Evolutionary conservation across 2,888 invertebrate genomes (phyloP), one percentile per base, ranked within the genome.

Genomic region (Cerastis leucographa): DNA sequence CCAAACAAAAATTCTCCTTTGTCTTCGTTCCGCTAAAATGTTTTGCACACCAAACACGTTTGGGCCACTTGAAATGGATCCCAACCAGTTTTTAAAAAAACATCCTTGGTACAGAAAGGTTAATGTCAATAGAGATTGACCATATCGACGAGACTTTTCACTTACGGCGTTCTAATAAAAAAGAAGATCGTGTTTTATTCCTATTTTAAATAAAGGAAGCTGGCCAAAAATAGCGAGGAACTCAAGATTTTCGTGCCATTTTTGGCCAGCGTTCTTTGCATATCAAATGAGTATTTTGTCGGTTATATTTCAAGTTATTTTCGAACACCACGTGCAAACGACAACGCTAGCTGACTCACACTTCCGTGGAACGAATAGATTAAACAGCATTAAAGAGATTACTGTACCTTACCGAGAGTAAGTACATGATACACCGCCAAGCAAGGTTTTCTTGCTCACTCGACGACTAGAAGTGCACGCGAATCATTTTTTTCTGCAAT

Each of bases 41-140:
- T 88, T 88, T n/a, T 88, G 85, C 77, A 73, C 78, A 87, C 78
- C 66, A 84, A 86, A 84, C 87, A 54, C 42, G 83, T 82, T 81
- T 67, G 65, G 42, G 29, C 69, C 69, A 81, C 77, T 67, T 62
- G 44, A 75, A 77, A 77, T 73, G 44, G 40, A 69, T 51, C 9
- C 42, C 69, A 79, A 88, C 84, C 84, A 78, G 84, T 80, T 85
- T 35, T 78, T 61, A 19, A 25, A 61, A 75, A 67, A 71, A 56
- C 56, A 61, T 80, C 67, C 49, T 76, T 81, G 73, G 29, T 62
- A 69, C 67, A 66, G 80, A 81, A 80, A 80, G 72, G 51, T 46
- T 75, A 44, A 56, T 69, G 29, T 79, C 67, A 79, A 87, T 70
- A 81, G 64, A 71, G 14, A 76, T 76, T 71, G 25, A 56, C 35